Evolutionary conservation across 2,888 invertebrate species (phyloP), one percentile per base, ranked within the genome.

Genomic region (Hypomecis punctinalis): DNA sequence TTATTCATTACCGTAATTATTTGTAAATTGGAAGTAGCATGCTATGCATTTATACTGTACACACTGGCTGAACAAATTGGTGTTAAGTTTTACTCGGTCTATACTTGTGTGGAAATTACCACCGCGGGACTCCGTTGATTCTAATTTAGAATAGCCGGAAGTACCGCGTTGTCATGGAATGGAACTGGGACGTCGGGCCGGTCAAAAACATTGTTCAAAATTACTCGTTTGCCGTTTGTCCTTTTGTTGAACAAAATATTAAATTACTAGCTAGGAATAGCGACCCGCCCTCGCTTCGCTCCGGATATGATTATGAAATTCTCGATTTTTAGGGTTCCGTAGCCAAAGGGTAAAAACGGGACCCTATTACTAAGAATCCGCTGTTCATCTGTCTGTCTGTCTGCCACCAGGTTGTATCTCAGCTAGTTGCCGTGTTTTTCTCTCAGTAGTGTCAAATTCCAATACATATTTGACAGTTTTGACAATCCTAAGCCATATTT

Each of bases 111-210:
- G 73, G 64, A 68, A 70, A 74, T 66, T 62, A 70, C 69, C 65
- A 61, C 52, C 66, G 61, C 60, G 55, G 60, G 54, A 68, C 63
- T 67, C 61, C 67, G 72, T 71, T 69, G 67, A 66, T 74, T 80
- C 76, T 79, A 74, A 80, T 80, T 82, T 78, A 76, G 77, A 76
- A 73, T 75, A 74, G 72, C 80, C 81, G 83, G 82, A 81, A 82
- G 80, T 79, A 81, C 70, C 72, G 68, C 65, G 70, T 68, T 74
- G 72, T 76, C 63, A 74, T 67, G 64, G 78, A 79, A 80, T 67
- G 65, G 78, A 79, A 80, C 74, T 78, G 72, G 77, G 76, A 59
- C 79, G 43, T 61, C 36, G 57, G 71, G 67, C 64, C 66, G 58
- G 55, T 66, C 60, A 57, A 61, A 67, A 66, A 62, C 53, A 58